Percentiles rank a stretch among this genome's conserved stretches.
These are phyloP conservation scores for Thripadectes ignobilis DNA, from an alignment of 2,797 vertebrate species.

Conservation along the genomic window DNA sequence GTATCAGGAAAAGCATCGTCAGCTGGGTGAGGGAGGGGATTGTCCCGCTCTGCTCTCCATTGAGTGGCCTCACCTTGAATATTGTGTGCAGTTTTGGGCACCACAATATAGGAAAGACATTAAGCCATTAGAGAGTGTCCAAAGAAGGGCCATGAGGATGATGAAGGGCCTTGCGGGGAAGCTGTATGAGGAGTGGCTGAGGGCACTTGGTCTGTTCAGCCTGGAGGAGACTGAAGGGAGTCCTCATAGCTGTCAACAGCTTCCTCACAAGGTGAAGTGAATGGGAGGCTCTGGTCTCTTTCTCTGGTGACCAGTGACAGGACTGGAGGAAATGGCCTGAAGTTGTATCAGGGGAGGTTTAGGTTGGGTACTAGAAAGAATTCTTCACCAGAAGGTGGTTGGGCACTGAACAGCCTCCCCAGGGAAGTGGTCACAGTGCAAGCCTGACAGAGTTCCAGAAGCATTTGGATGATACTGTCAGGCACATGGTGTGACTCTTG, in stretches of 20 bases:
- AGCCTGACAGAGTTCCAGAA: background rate
- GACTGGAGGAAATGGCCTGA: background rate
- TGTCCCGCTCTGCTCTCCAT: background rate
- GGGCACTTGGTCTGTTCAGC: background rate
- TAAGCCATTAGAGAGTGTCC: background rate
- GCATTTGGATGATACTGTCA: background rate
- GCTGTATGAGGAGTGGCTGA: background rate
- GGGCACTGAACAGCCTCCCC: background rate
- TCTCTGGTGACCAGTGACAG: background rate
- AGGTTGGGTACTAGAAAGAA: background rate
- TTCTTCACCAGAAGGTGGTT: background rate
- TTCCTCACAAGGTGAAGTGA: background rate
- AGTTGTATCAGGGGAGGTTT: too few species aligned
- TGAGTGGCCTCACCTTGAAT: background rate
- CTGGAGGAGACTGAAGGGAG: background rate
- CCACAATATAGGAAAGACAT: background rate
- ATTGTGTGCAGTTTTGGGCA: background rate
- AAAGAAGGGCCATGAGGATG: background rate
- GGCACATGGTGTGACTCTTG: background rate
- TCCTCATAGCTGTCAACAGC: background rate
- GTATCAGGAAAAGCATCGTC: background rate
- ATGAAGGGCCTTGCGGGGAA: background rate
- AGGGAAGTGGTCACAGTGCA: background rate
- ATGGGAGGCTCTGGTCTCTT: background rate
- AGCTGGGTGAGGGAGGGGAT: background rate